Evolutionary conservation across 2,888 invertebrate genomes (phyloP).

Genomic region (Melanostoma scalare): DNA sequence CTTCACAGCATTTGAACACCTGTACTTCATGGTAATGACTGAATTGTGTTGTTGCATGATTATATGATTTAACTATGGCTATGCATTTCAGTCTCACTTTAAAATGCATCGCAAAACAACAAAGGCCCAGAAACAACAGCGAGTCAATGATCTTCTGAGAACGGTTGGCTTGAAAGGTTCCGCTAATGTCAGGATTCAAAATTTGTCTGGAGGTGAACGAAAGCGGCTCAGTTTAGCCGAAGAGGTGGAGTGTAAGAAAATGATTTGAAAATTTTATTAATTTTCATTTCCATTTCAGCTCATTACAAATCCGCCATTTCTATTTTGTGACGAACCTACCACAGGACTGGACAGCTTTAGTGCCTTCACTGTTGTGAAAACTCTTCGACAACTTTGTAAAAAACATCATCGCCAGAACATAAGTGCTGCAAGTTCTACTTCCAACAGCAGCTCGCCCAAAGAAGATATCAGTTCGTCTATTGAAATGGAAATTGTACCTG

Average conservation of each 20-base stretch:
- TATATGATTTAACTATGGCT: constrained; percentile 3
- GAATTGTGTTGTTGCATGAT: background rate
- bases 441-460: constrained; percentile 72
- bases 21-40: constrained; percentile 90
- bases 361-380: constrained; percentile 90
- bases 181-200: constrained; percentile 87
- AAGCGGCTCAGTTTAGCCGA: constrained; percentile 93
- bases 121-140: constrained; percentile 79
- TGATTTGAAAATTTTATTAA: background rate
- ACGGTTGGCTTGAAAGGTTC: constrained; percentile 90
- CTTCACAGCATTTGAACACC: constrained; percentile 91
- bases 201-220: constrained; percentile 94
- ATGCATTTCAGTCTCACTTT: constrained; percentile 85
- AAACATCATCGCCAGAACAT: constrained; percentile 80
- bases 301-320: constrained; percentile 92
- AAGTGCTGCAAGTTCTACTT: constrained; percentile 76
- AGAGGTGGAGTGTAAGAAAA: constrained; percentile 84
- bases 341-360: constrained; percentile 95
- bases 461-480: constrained; percentile 78
- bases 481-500: constrained; percentile 77
- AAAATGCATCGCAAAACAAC: constrained; percentile 87
- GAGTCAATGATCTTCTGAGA: constrained; percentile 78
- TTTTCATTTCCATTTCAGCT: constrained; percentile 83
- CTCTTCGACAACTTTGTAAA: constrained; percentile 84
- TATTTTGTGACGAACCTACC: constrained; percentile 97